Conservation (phyloP, 64 coral and sea anemone genomes). For the Montipora foliosa region DNA sequence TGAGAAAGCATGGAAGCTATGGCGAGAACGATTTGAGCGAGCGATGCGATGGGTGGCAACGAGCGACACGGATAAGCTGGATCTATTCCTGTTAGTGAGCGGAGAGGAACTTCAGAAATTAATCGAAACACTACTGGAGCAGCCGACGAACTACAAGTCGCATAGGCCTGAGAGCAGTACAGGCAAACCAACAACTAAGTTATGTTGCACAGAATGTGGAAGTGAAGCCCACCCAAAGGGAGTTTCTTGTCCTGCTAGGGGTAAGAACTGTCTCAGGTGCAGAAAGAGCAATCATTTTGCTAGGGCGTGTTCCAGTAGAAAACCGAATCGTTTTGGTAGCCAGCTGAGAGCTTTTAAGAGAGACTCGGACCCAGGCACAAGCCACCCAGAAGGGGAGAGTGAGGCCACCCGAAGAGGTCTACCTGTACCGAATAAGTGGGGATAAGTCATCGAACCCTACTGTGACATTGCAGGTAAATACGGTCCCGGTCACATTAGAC, state of each 20-base stretch:
- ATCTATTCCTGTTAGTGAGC: slow-evolving; percentile 36
- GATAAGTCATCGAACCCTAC: background rate
- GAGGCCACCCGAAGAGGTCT: slow-evolving; percentile 16
- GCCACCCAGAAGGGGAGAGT: background rate
- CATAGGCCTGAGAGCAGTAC: background rate
- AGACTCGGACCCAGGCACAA: too few relatives aligned
- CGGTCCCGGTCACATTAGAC: slow-evolving; percentile 30
- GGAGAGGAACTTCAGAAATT: slow-evolving; percentile 46
- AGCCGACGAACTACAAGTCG: slow-evolving; percentile 42
- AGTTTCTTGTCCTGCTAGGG: too few relatives aligned
- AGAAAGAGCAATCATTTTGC: background rate
- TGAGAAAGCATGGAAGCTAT: slow-evolving; percentile 35
- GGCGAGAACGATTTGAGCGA: slow-evolving; percentile 30
- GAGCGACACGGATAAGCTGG: slow-evolving; percentile 9
- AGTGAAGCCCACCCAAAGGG: too few relatives aligned
- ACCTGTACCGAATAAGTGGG: background rate
- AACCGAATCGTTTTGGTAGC: too few relatives aligned
- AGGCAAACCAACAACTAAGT: background rate
- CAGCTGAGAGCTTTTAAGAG: too few relatives aligned
- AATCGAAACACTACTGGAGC: slow-evolving; percentile 52
- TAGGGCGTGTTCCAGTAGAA: too few relatives aligned
- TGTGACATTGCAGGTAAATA: slow-evolving; percentile 32
- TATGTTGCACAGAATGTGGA: background rate
- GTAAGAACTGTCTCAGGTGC: background rate
- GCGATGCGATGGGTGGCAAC: slow-evolving; percentile 31